Evolutionary conservation across 2,797 vertebrate genomes (phyloP).

Genomic region (Cynopterus sphinx): DNA sequence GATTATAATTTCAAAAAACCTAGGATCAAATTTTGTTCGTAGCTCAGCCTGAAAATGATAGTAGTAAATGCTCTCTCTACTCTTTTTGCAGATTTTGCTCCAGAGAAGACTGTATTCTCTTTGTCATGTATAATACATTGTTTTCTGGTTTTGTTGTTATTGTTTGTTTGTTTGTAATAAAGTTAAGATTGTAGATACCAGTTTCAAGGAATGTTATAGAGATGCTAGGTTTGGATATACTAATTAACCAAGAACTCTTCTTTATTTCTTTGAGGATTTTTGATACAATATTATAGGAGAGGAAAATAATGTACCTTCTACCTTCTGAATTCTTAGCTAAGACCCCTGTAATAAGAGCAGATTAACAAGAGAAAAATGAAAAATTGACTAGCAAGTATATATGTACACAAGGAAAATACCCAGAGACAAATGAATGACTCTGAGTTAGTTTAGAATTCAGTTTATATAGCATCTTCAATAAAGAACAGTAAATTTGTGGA

Average conservation of each 20-base stretch:
- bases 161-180: neutral
- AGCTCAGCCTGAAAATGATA: neutral
- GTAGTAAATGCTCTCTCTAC: neutral
- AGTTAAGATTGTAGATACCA: neutral
- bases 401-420: neutral
- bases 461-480: neutral
- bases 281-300: neutral
- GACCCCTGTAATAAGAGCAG: neutral
- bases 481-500: neutral
- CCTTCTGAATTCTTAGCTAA: neutral
- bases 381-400: neutral
- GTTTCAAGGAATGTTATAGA: neutral
- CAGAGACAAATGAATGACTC: neutral
- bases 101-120: neutral
- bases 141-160: neutral
- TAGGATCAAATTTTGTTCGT: neutral
- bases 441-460: neutral
- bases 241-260: neutral
- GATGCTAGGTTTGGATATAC: neutral
- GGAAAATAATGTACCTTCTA: neutral
- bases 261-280: neutral
- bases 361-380: neutral
- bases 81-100: neutral
- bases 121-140: neutral
- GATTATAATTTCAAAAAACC: neutral